Percentiles rank a stretch among this genome's conserved stretches.
phyloP scores from a whole-genome alignment of 2,888 invertebrate species.

The Drosophila paramelanica region DNA sequence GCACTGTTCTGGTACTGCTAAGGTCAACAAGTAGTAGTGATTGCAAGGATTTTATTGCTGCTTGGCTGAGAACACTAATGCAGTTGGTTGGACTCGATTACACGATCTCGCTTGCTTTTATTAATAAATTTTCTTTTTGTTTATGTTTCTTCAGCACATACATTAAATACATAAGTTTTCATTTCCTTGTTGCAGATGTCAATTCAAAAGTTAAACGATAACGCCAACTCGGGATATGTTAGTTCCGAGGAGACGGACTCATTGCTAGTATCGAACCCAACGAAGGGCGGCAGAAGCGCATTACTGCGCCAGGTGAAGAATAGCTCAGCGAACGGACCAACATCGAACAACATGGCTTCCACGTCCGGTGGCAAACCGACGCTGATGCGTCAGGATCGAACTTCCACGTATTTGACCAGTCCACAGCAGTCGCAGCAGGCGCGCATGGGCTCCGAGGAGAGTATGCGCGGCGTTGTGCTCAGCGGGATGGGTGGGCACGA shows the following conservation, averaged over 20 bases:
- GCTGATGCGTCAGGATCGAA: conserved; percentile 93
- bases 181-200: conserved; percentile 82
- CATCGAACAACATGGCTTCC: conserved; percentile 74
- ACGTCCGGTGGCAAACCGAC: conserved; percentile 89
- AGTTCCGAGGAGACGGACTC: conserved; percentile 94
- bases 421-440: conserved; percentile 89
- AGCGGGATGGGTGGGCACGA: conserved; percentile 78
- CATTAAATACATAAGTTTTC: too few relatives aligned
- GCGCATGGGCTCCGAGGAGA: conserved; percentile 92
- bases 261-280: conserved; percentile 87
- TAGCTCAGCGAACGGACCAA: conserved; percentile 84
- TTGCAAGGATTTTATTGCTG: too few relatives aligned
- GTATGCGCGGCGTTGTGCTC: conserved; percentile 86
- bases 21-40: too few relatives aligned
- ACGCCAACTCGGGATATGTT: conserved; percentile 89
- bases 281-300: conserved; percentile 83
- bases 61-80: too few relatives aligned
- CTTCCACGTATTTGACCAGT: conserved; percentile 90
- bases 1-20: too few relatives aligned
- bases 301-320: conserved; percentile 82
- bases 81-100: too few relatives aligned
- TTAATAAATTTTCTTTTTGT: too few relatives aligned
- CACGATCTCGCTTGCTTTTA: too few relatives aligned
- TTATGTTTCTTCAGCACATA: too few relatives aligned
- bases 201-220: conserved; percentile 86